phyloP scores from a whole-genome alignment of 1,140 invertebrate genomes.

The Meloidogyne floridensis region DNA sequence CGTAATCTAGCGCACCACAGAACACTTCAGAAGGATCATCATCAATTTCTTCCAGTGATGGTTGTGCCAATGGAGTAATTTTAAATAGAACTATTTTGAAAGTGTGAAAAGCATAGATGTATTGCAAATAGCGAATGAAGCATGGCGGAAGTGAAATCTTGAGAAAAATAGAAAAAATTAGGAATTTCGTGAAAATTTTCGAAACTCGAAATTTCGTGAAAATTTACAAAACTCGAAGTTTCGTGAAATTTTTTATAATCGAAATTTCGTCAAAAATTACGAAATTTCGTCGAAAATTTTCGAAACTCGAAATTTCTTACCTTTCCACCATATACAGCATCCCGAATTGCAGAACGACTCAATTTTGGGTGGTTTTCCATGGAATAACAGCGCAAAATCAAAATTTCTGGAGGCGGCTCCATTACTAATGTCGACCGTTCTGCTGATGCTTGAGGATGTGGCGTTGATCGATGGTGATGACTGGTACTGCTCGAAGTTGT shows the following conservation, averaged over 20 bases:
- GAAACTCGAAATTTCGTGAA: neutral
- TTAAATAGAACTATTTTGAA: neutral
- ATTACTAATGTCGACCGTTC: no score
- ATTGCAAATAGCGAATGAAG: neutral
- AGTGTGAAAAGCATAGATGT: neutral
- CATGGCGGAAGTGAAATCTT: neutral
- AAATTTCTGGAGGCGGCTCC: no score
- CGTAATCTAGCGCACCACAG: neutral
- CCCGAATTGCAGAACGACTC: neutral
- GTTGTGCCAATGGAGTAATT: neutral
- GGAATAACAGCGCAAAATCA: neutral
- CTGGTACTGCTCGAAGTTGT: no score
- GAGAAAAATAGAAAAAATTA: neutral
- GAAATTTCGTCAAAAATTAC: no score
- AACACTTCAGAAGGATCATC: neutral
- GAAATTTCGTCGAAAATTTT: no score
- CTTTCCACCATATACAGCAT: conserved; percentile 3
- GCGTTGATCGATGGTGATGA: no score
- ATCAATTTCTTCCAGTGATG: neutral
- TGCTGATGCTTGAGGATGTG: no score
- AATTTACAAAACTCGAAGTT: neutral
- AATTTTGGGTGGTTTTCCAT: neutral
- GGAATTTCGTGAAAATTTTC: no score
- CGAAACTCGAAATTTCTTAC: neutral
- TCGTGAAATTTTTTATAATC: no score